Conservation (phyloP, 1,140 invertebrate species). For the Venustaconcha ellipsiformis region DNA sequence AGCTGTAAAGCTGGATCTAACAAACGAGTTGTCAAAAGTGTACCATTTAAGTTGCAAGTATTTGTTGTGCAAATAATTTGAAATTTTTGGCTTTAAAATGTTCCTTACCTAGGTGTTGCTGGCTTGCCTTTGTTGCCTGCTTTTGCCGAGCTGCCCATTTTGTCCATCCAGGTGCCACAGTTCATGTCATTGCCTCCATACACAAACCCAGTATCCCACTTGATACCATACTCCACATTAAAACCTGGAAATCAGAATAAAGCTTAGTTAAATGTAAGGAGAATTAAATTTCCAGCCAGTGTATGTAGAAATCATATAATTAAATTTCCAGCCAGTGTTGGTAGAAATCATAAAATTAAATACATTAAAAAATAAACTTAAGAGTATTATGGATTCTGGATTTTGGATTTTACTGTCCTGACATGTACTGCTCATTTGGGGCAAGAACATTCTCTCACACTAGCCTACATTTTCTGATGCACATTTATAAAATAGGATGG, state of each 20-base stretch:
- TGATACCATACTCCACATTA: conserved; percentile 90
- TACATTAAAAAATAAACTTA: too few species aligned
- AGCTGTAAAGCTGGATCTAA: too few species aligned
- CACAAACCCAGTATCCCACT: conserved; percentile 93
- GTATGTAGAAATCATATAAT: not conserved
- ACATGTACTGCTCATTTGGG: too few species aligned
- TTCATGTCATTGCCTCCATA: conserved; percentile 96
- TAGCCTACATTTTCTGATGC: too few species aligned
- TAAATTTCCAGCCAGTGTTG: not conserved
- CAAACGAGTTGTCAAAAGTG: too few species aligned
- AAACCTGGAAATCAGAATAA: conserved; percentile 76
- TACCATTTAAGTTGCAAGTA: not conserved
- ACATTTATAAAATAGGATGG: too few species aligned
- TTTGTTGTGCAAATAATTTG: not conserved
- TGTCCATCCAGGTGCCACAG: conserved; percentile 99
- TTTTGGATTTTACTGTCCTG: too few species aligned
- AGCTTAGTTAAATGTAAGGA: not conserved
- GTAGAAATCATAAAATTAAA: too few species aligned
- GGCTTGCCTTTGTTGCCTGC: conserved; percentile 93
- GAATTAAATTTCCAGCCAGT: not conserved
- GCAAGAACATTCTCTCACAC: too few species aligned
- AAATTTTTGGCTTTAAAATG: not conserved
- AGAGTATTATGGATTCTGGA: too few species aligned
- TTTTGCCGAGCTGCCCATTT: conserved; percentile 96
- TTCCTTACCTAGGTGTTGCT: conserved; percentile 80